Conservation (phyloP, 2,113 vertebrate species). For the Apus apus region DNA sequence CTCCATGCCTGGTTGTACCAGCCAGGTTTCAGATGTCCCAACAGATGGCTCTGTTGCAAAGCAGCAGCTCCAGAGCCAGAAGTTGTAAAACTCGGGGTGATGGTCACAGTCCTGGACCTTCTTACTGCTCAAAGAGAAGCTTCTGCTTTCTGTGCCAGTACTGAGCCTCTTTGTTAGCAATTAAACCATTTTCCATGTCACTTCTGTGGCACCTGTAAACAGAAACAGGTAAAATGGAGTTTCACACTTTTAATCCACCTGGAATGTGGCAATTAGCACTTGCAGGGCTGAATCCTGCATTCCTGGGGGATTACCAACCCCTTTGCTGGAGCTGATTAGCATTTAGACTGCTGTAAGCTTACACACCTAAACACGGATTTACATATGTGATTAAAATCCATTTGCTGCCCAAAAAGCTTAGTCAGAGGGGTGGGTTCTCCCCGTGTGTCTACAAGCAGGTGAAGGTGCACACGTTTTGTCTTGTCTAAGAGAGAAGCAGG, state of each 20-base stretch:
- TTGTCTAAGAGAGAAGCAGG: not conserved
- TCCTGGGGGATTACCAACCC: constrained; percentile 52
- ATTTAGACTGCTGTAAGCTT: not conserved
- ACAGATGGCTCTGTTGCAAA: not conserved
- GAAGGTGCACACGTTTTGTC: not conserved
- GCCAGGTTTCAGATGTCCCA: not conserved
- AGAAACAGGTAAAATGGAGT: constrained; percentile 18
- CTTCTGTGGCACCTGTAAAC: not conserved
- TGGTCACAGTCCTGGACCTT: not conserved
- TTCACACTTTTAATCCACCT: not conserved
- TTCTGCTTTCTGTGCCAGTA: not conserved
- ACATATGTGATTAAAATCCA: not conserved
- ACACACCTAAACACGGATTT: constrained; percentile 2
- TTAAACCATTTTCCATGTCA: accelerated
- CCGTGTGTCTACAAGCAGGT: not conserved
- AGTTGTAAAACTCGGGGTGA: not conserved
- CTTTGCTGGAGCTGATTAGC: not conserved
- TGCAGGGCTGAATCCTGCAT: not conserved
- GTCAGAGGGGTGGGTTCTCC: constrained; percentile 7
- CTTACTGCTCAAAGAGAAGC: not conserved
- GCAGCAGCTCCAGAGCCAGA: not conserved
- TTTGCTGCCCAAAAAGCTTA: constrained; percentile 13
- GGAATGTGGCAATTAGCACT: constrained; percentile 5
- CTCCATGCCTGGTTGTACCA: accelerated
- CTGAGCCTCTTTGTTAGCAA: not conserved